Evolutionary conservation across 2,113 vertebrate species (phyloP).

Genomic region (Prunella fulvescens): DNA sequence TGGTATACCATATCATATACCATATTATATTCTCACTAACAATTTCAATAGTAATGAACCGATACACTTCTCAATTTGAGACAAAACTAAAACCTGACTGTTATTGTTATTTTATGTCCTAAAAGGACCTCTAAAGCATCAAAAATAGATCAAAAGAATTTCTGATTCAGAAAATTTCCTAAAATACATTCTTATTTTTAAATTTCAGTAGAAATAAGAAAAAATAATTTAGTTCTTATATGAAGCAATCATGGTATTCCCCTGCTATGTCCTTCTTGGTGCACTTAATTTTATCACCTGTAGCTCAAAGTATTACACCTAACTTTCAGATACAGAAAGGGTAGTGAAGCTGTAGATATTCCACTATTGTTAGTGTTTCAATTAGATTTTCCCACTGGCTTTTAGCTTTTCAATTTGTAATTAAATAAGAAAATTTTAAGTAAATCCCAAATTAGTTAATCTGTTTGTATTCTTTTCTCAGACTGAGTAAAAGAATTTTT

Average conservation of each 20-base stretch:
- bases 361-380: background rate
- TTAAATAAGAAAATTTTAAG: background rate
- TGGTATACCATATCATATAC: background rate
- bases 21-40: background rate
- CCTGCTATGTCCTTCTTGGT: background rate
- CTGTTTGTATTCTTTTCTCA: background rate
- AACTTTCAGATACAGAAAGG: background rate
- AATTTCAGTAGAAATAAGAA: background rate
- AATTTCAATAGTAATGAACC: background rate
- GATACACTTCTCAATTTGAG: background rate
- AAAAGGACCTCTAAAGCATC: background rate
- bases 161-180: background rate
- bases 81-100: background rate
- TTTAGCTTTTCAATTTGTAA: background rate
- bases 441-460: background rate
- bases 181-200: background rate
- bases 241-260: background rate
- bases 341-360: background rate
- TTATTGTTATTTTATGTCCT: background rate
- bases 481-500: background rate
- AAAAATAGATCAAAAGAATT: background rate
- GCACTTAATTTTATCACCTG: background rate
- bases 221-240: background rate
- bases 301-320: background rate
- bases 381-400: background rate